These are phyloP conservation scores for Macaria liturata DNA, from an alignment of 2,888 invertebrate species.

Conservation along the genomic window DNA sequence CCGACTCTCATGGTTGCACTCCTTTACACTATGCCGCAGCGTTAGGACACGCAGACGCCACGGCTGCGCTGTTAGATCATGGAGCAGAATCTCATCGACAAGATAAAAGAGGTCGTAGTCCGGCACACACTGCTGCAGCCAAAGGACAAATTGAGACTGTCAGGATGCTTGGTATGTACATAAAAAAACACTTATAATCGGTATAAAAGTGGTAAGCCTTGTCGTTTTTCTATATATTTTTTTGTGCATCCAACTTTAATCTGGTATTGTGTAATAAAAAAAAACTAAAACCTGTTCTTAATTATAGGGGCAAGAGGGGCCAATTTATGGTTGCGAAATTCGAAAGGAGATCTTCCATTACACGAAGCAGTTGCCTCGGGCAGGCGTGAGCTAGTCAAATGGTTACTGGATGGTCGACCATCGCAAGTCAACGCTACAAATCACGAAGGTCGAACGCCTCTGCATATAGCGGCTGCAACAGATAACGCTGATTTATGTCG, in stretches of 20 bases:
- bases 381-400: slow-evolving; percentile 92
- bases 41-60: slow-evolving; percentile 97
- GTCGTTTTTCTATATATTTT: no score
- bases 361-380: slow-evolving; percentile 98
- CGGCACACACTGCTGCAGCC: slow-evolving; percentile 97
- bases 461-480: slow-evolving; percentile 97
- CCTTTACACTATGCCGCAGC: slow-evolving; percentile 98
- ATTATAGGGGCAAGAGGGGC: slow-evolving; percentile 84
- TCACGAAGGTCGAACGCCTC: slow-evolving; percentile 95
- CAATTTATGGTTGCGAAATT: slow-evolving; percentile 95
- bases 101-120: slow-evolving; percentile 95
- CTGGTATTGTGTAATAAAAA: no score
- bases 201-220: no score
- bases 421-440: slow-evolving; percentile 94
- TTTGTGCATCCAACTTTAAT: no score
- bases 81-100: slow-evolving; percentile 96
- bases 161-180: slow-evolving; percentile 84
- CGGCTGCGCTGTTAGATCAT: slow-evolving; percentile 92
- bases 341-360: slow-evolving; percentile 96
- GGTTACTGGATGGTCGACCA: slow-evolving; percentile 92
- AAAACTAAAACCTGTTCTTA: background rate
- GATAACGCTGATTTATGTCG: slow-evolving; percentile 97
- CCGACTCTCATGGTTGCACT: slow-evolving; percentile 97
- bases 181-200: no score
- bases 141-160: slow-evolving; percentile 97